These are phyloP conservation scores for Panthera tigris DNA, from an alignment of 2,113 vertebrate genomes.

Conservation along the genomic window DNA sequence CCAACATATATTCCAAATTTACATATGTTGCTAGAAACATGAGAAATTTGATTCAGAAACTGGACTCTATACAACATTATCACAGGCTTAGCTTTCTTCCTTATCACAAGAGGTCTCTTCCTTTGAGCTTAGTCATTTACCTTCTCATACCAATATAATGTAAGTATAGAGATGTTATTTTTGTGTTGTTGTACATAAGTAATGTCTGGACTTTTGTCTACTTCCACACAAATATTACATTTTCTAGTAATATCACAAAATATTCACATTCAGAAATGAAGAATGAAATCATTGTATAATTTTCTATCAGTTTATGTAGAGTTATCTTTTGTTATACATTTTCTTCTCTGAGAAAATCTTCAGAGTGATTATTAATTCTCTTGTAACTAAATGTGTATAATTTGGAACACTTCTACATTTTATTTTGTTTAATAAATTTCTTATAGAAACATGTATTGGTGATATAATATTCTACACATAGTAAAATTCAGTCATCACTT, in stretches of 20 bases:
- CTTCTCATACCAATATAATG: neutral
- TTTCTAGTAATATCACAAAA: neutral
- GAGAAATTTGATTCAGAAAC: neutral
- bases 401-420: neutral
- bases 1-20: neutral
- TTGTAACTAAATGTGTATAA: neutral
- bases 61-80: neutral
- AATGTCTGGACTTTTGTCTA: neutral
- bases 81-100: neutral
- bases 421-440: neutral
- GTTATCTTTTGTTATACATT: neutral
- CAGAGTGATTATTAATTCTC: neutral
- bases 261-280: neutral
- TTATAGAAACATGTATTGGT: neutral
- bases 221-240: neutral
- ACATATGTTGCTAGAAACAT: neutral
- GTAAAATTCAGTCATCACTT: neutral
- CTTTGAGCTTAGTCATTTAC: neutral
- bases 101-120: neutral
- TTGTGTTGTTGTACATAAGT: neutral
- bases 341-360: neutral
- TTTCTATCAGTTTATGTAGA: neutral
- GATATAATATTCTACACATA: neutral
- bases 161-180: neutral
- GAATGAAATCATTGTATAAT: neutral